Evolutionary conservation across 2,113 vertebrate species (phyloP).

Genomic region (Galbula dea): DNA sequence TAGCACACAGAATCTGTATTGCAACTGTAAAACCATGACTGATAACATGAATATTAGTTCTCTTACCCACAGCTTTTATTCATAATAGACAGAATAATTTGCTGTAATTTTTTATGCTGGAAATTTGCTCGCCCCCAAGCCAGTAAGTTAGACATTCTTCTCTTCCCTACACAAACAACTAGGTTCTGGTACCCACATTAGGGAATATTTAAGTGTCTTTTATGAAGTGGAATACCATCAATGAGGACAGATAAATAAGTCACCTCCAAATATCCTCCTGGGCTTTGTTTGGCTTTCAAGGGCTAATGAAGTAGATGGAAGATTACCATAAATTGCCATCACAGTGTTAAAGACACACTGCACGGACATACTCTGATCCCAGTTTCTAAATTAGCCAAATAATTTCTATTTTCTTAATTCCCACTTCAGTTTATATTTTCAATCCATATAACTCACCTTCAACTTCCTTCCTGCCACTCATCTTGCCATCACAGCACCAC

Average conservation of each 20-base stretch:
- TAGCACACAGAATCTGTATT: neutral
- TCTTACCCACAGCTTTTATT: neutral
- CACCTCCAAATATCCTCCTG: neutral
- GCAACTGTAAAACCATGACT: neutral
- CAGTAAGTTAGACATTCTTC: neutral
- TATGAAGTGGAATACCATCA: neutral
- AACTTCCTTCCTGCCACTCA: neutral
- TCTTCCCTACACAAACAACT: neutral
- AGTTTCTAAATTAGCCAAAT: neutral
- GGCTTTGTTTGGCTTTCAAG: neutral
- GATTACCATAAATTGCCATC: neutral
- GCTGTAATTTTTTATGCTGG: neutral
- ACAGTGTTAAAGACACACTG: neutral
- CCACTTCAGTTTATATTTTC: neutral
- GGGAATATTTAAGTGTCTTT: neutral
- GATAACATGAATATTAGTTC: neutral
- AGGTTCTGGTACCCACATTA: neutral
- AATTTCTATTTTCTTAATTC: neutral
- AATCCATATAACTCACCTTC: neutral
- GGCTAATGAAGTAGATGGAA: neutral
- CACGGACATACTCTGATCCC: neutral
- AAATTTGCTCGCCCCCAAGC: neutral
- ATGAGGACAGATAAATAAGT: neutral
- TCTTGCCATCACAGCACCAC: neutral
- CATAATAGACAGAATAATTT: neutral